Base-by-base conservation (phyloP, 1,140 invertebrate species). In the Nomia melanderi region DNA sequence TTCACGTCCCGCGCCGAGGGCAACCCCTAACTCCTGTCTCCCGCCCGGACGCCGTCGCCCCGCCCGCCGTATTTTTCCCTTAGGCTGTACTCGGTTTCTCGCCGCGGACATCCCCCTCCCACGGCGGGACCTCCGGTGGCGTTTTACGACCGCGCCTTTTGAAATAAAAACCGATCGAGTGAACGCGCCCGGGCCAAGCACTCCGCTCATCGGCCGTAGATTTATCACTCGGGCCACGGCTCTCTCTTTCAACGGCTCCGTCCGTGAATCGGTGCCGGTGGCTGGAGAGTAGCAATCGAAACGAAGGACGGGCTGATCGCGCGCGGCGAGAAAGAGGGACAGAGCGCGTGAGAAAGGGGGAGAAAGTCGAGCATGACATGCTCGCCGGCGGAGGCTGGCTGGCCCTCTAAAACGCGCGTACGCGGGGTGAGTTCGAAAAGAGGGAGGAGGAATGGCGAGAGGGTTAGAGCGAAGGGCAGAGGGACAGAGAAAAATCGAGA, bases 151-250 rank as follows among this genome's bases (percentile, higher is more conserved):
- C n/a, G n/a, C n/a, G n/a, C 41, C 74, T 67, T 74, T 70, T 62
- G 60, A 77, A 74, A 77, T 81, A 82, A 81, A 82, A 82, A 78
- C 77, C 81, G 81, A 82, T 81, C 73, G 66, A 56, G 67, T 62
- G 79, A 77, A 63, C 56, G 60, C 78, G 27, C 77, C 41, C 54
- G 54, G 27, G 54, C 14, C 47, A 57, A 73, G 71, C 70, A 74
- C 60, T 78, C 54, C 79, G 79, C 53, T 83, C 81, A 83, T 83
- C 79, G 69, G 44, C 14, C 63, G 63, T 82, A 74, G 81, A 83
- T 83, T 83, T 83, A 82, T 83, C 75, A 81, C 63, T 67, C 50
- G 31, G 33, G 8, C n/a, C n/a, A n/a, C n/a, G 41, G 41, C 41
- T 44, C 23, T 81, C 73, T 82, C 67, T 53, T 65, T 72, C 74